Evolutionary conservation across 2,888 invertebrate genomes (phyloP).

Genomic region (Kryphioiulus occultus): DNA sequence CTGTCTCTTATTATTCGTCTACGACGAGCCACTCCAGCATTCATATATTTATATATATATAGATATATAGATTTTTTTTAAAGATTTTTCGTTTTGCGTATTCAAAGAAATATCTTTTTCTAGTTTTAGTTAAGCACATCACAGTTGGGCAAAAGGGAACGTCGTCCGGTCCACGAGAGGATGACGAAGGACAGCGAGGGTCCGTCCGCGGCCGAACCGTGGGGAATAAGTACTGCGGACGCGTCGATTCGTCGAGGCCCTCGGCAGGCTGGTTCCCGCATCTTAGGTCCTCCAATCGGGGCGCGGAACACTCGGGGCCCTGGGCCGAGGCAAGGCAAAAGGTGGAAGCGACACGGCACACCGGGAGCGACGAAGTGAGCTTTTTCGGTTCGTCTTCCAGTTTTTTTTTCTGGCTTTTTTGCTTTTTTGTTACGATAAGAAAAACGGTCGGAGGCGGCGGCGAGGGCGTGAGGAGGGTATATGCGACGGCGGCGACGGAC

Average conservation of each 20-base stretch:
- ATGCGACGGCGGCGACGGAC: neutral
- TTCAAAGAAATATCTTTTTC: slow-evolving; percentile 24
- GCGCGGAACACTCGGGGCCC: slow-evolving; percentile 47
- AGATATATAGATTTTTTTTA: slow-evolving; percentile 3
- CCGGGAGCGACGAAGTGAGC: slow-evolving; percentile 28
- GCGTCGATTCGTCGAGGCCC: neutral
- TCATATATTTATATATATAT: neutral
- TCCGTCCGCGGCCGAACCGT: neutral
- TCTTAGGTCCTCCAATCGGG: neutral
- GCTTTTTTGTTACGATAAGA: neutral
- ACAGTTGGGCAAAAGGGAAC: slow-evolving; percentile 31
- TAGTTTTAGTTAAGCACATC: slow-evolving; percentile 32
- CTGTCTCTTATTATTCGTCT: neutral
- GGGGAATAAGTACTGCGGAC: slow-evolving; percentile 9
- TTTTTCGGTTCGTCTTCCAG: neutral
- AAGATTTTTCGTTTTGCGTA: neutral
- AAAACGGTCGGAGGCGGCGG: neutral
- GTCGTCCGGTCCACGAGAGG: neutral
- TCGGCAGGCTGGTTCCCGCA: neutral
- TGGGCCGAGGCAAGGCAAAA: slow-evolving; percentile 10
- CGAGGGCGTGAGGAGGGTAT: slow-evolving; percentile 1
- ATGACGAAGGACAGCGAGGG: too few relatives aligned
- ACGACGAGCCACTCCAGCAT: neutral
- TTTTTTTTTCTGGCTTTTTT: neutral
- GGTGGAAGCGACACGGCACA: slow-evolving; percentile 50